A percentile compares a stretch with the other conserved stretches of the same genome.
Conservation (phyloP, 2,113 vertebrate species). For the Takifugu flavidus region DNA sequence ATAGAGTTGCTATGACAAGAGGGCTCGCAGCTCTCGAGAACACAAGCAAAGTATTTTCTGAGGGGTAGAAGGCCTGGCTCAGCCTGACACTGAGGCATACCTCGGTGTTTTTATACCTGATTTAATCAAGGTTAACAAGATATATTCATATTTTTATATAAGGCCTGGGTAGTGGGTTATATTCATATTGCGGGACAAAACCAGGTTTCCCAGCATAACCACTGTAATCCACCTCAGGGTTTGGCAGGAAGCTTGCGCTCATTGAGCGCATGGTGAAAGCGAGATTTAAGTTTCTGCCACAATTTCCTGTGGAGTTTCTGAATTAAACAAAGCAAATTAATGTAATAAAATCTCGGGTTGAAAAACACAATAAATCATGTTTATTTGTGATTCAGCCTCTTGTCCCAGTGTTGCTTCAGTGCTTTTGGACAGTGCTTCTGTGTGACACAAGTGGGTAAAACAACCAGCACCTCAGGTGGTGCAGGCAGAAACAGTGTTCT, state of each 20-base stretch:
- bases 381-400: conserved; percentile 5
- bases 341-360: conserved; percentile 6
- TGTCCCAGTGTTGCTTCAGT: conserved; percentile 4
- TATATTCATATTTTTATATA: conserved; percentile 15
- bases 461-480: neutral
- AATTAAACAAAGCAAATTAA: conserved; percentile 1
- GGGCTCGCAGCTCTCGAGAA: conserved; percentile 47
- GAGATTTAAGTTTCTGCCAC: no score
- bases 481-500: neutral
- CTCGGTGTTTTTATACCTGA: conserved; percentile 33
- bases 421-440: neutral
- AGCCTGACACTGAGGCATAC: conserved; percentile 43
- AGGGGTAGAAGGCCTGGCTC: conserved; percentile 34
- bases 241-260: neutral
- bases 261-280: no score
- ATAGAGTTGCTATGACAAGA: conserved; percentile 59
- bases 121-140: conserved; percentile 9
- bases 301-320: no score
- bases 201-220: neutral
- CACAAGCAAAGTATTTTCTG: conserved; percentile 57
- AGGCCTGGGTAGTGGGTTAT: conserved; percentile 20
- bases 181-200: neutral
- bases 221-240: neutral
- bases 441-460: neutral
- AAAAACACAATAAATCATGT: conserved; percentile 22